Conservation (phyloP, 2,797 vertebrate species). For the Ctenopoma kingsleyae region DNA sequence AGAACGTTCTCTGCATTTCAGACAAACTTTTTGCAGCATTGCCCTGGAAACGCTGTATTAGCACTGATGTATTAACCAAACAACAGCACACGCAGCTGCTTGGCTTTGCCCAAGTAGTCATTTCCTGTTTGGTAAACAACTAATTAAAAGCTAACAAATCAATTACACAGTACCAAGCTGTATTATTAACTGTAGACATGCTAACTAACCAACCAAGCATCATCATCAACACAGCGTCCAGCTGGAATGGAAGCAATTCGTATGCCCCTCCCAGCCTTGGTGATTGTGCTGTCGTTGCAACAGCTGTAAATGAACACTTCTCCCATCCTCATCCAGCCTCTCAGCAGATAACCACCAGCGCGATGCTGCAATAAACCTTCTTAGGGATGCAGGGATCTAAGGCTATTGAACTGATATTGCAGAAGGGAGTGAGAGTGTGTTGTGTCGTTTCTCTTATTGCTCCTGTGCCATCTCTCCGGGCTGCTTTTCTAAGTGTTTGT, state of each 20-base stretch:
- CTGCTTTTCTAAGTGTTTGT: neutral
- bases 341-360: slow-evolving; percentile 33
- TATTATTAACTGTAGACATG: slow-evolving; percentile 44
- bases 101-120: slow-evolving; percentile 1
- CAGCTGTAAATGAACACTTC: slow-evolving; percentile 60
- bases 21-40: slow-evolving; percentile 1
- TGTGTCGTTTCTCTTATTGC: neutral
- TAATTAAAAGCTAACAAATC: slow-evolving; percentile 53
- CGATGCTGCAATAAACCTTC: slow-evolving; percentile 36
- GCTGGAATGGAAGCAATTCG: slow-evolving; percentile 24
- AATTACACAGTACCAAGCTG: slow-evolving; percentile 33
- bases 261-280: neutral
- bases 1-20: slow-evolving; percentile 27
- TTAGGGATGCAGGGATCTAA: slow-evolving; percentile 33
- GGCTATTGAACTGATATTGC: slow-evolving; percentile 34
- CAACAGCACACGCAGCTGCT: neutral
- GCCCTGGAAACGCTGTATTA: neutral
- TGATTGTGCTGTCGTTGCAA: slow-evolving; percentile 37
- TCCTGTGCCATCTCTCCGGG: neutral
- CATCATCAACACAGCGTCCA: slow-evolving; percentile 14
- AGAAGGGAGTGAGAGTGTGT: neutral
- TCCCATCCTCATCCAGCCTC: slow-evolving; percentile 34
- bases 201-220: slow-evolving; percentile 43
- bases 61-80: slow-evolving; percentile 4
- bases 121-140: slow-evolving; percentile 47